phyloP scores from a whole-genome alignment of 2,113 vertebrate species.

The Chelonoidis abingdonii region DNA sequence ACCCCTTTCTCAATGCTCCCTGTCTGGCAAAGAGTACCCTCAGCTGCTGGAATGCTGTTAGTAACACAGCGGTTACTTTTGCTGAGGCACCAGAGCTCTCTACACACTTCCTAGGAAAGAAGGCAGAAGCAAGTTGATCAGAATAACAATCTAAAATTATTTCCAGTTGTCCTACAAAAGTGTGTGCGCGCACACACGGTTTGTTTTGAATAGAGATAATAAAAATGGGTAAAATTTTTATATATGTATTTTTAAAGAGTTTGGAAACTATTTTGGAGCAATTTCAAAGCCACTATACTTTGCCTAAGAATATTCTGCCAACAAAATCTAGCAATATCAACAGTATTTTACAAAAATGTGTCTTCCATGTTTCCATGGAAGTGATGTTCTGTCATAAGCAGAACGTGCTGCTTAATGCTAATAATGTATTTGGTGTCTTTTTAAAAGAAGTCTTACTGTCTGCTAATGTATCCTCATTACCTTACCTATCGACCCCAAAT shows the following conservation, averaged over 20 bases:
- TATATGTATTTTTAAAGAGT: not conserved
- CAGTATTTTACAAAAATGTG: not conserved
- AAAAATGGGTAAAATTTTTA: not conserved
- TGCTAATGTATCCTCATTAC: not conserved
- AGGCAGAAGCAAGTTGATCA: slow-evolving; percentile 97
- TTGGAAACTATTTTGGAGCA: not conserved
- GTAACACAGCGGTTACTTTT: slow-evolving; percentile 99
- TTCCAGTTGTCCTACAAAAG: not conserved
- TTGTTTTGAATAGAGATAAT: slow-evolving; percentile 6
- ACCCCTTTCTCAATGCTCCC: slow-evolving; percentile 98
- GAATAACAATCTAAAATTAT: slow-evolving; percentile 75
- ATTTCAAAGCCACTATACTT: slow-evolving; percentile 9
- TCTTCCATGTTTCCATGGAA: not conserved
- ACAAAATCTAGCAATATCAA: slow-evolving; percentile 2
- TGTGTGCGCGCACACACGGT: not conserved
- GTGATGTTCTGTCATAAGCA: not conserved
- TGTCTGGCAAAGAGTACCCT: slow-evolving; percentile 96
- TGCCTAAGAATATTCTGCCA: not conserved
- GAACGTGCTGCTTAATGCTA: not conserved
- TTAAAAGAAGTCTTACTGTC: not conserved
- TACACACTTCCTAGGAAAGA: slow-evolving; percentile 99
- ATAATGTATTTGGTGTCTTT: not conserved
- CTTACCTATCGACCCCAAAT: not conserved
- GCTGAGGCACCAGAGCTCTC: slow-evolving; percentile 99
- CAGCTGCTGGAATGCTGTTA: slow-evolving; percentile 98